Conservation (phyloP, 2,113 vertebrate species). For the Colistium nudipinnis region DNA sequence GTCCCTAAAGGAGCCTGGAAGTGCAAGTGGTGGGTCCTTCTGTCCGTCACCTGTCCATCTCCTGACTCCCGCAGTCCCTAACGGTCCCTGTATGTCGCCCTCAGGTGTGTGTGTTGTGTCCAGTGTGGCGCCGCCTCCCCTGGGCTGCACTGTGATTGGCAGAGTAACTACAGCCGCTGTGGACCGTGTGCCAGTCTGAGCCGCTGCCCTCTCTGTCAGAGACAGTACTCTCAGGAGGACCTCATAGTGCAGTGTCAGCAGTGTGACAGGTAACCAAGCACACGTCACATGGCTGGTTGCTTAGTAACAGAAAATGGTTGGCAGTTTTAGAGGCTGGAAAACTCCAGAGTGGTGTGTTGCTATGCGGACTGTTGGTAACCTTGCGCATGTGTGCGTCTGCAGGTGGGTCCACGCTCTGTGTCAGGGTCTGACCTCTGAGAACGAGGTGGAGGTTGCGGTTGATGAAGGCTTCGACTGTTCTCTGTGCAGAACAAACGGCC, state of each 20-base stretch:
- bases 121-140: constrained; percentile 93
- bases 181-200: constrained; percentile 91
- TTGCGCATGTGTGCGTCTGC: background rate
- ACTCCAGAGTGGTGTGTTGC: background rate
- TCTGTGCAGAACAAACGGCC: constrained; percentile 87
- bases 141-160: constrained; percentile 92
- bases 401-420: constrained; percentile 98
- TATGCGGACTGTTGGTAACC: background rate
- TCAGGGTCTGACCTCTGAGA: constrained; percentile 90
- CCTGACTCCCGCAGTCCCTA: background rate
- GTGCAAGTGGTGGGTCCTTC: constrained; percentile 91
- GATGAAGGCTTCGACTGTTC: constrained; percentile 95
- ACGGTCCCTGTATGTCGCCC: background rate
- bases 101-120: constrained; percentile 95
- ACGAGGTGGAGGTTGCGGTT: constrained; percentile 91
- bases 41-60: background rate
- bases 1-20: constrained; percentile 99
- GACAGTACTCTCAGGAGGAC: constrained; percentile 88
- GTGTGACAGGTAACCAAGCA: constrained; percentile 89
- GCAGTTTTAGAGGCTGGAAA: too few species aligned
- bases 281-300: too few species aligned
- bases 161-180: constrained; percentile 96
- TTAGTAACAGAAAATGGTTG: too few species aligned
- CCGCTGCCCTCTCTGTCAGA: constrained; percentile 87
- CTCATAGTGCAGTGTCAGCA: constrained; percentile 94